Evolutionary conservation across 2,797 vertebrate species (phyloP), one percentile per base, ranked within the genome.

Genomic region (Dallia pectoralis): DNA sequence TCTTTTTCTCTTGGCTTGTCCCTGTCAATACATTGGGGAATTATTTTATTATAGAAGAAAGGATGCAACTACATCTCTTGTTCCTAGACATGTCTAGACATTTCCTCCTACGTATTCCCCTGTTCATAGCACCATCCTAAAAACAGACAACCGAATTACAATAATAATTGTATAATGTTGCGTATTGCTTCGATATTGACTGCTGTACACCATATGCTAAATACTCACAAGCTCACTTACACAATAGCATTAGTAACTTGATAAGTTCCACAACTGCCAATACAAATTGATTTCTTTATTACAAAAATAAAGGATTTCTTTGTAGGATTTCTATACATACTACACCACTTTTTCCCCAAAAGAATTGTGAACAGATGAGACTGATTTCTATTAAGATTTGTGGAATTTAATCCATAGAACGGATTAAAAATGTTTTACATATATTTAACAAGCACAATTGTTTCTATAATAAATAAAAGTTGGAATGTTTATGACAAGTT

Each of bases 1-100:
- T 84, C 85, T 65, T 88, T 44, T 72, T 65, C 87, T 86, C 72
- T 84, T 85, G 71, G 69, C 85, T 84, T 67, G 69, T 88, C 81
- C 88, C 79, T 87, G 82, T 29, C 48, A 49, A 49, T 25, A 27
- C 66, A 68, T 48, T 29, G 40, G 19, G 53, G 6, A 32, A 30
- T 18, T 9, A 0, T 29, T 30, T 32, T 32, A 18, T 6, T 29
- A 7, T 32, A 15, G 15, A 63, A 30, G 27, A 32, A 29, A 16
- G 15, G 16, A 15, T 62, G 27, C 59, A 62, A 11, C 64, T 8
- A 63, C 27, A 63, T 16, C 27, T 30, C 15, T 44, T 3, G 1
- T 44, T 44, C 40, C 40, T 44, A 4, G 12, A n/a, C n/a, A n/a
- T n/a, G 40, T 14, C 62, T 30, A 29, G 29, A 30, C 25, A 11